Evolutionary conservation across 2,888 invertebrate species (phyloP).

Genomic region (Icerya purchasi): DNA sequence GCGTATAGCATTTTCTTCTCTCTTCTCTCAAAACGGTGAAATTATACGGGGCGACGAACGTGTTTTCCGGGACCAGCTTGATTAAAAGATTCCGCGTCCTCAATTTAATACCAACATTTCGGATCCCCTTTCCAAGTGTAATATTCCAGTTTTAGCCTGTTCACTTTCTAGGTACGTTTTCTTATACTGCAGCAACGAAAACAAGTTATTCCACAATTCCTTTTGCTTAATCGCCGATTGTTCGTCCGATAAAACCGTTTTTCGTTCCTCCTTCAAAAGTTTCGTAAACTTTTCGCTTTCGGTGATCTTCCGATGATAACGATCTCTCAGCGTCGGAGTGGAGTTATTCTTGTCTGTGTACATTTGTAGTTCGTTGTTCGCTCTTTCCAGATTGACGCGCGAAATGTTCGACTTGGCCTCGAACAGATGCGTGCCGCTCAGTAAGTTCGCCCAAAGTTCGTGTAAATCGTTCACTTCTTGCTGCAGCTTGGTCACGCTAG

Average conservation of each 20-base stretch:
- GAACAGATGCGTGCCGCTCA: not conserved
- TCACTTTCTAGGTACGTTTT: not conserved
- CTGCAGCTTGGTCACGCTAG: conserved; percentile 24
- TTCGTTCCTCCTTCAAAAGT: conserved; percentile 27
- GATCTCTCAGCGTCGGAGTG: conserved; percentile 30
- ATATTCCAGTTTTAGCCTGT: not conserved
- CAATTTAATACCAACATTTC: conserved; percentile 9
- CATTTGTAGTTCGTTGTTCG: conserved; percentile 6
- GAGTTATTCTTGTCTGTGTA: conserved; percentile 3
- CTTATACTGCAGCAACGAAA: conserved; percentile 1
- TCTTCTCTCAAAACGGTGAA: no score
- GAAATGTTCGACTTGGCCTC: not conserved
- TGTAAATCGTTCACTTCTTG: conserved; percentile 14
- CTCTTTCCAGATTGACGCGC: conserved; percentile 4
- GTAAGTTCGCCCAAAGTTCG: not conserved
- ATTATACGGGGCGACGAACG: no score
- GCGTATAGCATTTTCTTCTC: no score
- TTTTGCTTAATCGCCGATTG: not conserved
- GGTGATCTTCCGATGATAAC: conserved; percentile 35
- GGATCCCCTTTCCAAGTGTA: conserved; percentile 7
- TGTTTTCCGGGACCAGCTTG: no score
- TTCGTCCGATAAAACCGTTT: conserved; percentile 22
- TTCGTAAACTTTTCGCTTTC: conserved; percentile 35
- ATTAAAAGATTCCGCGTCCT: no score
- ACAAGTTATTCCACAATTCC: conserved; percentile 7